These are phyloP conservation scores for Actinemys pallida DNA, from an alignment of 2,113 vertebrate species.

Conservation along the genomic window DNA sequence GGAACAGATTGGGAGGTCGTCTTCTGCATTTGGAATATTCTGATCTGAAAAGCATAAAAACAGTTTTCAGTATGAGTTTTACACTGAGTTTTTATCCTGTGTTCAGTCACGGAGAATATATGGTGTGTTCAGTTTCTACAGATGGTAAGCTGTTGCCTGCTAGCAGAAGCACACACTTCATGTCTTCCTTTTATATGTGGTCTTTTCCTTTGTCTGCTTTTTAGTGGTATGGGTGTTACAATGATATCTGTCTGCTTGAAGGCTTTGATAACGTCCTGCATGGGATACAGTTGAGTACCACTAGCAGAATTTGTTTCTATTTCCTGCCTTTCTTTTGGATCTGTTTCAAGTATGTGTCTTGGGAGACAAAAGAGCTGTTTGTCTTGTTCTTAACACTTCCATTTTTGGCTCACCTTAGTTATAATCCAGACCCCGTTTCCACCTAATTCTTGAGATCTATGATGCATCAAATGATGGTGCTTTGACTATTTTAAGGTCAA, in stretches of 20 bases:
- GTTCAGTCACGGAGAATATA: constrained; percentile 48
- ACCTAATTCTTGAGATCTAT: not conserved
- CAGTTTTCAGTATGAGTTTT: not conserved
- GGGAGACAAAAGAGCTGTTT: not conserved
- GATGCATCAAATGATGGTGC: not conserved
- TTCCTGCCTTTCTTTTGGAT: not conserved
- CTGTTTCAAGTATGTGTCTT: not conserved
- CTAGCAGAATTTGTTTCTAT: not conserved
- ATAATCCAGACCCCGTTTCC: not conserved
- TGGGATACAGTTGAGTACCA: not conserved
- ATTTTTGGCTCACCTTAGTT: not conserved
- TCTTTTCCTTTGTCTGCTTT: not conserved
- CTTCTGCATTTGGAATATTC: constrained; percentile 44
- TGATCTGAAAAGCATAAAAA: not conserved
- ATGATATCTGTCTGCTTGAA: not conserved
- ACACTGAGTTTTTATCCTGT: constrained; percentile 28
- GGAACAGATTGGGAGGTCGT: constrained; percentile 68
- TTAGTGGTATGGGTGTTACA: not conserved
- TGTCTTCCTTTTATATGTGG: not conserved
- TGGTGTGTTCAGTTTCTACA: constrained; percentile 53
- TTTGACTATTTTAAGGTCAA: not conserved
- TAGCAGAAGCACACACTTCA: not conserved
- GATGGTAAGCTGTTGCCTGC: constrained; percentile 43
- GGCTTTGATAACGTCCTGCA: not conserved
- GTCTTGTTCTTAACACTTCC: not conserved